Conservation (phyloP, 2,113 vertebrate species). For the Tenrec ecaudatus region DNA sequence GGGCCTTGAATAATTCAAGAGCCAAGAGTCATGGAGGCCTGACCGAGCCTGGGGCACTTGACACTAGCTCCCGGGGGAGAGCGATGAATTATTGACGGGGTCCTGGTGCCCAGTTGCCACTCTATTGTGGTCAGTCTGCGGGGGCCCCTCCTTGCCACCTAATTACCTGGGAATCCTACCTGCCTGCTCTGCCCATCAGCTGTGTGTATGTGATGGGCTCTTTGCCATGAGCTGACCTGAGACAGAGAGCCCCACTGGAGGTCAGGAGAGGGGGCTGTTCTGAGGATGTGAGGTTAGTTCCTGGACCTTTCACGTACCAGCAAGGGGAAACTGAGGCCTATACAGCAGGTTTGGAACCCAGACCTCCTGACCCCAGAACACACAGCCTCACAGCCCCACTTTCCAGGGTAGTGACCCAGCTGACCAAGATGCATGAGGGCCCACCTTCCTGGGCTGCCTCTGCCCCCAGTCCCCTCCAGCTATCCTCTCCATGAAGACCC, state of each 20-base stretch:
- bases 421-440: no score
- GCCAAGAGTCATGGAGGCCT: conserved; percentile 3
- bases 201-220: background rate
- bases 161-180: background rate
- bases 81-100: conserved; percentile 78
- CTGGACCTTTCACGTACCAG: background rate
- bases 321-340: background rate
- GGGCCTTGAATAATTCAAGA: conserved; percentile 76
- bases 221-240: background rate
- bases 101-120: conserved; percentile 47
- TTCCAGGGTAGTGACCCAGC: background rate
- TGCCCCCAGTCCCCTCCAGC: no score
- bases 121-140: conserved; percentile 39
- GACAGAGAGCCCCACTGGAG: background rate
- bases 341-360: background rate
- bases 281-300: background rate
- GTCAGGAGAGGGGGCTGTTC: background rate
- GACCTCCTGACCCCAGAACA: background rate
- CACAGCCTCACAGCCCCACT: background rate
- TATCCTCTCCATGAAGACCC: no score
- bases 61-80: conserved; percentile 68
- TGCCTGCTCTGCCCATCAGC: background rate
- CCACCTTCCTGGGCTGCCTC: no score
- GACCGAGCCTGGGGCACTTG: background rate
- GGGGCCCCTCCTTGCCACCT: background rate